Evolutionary conservation across 2,888 invertebrate genomes (phyloP), one percentile per base, ranked within the genome.

Genomic region (Coelinius sp.): DNA sequence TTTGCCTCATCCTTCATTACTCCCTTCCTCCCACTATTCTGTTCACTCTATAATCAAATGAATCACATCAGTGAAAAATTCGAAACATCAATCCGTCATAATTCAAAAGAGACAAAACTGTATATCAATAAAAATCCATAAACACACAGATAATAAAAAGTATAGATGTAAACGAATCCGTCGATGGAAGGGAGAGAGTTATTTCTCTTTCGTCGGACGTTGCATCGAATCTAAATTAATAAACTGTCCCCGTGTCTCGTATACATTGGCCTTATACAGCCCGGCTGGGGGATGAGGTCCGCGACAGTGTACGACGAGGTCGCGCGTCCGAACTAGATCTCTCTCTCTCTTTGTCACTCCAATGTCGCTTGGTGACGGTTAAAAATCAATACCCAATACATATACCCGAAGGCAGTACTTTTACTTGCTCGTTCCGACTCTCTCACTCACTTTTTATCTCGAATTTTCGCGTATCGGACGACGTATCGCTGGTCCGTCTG

Each of bases 341-440:
- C 27, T 44, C 27, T 44, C 62, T 44, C 5, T 49, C 46, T 27
- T 22, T 35, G 10, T 24, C 52, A 35, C 35, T 35, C 10, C 35
- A 27, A 56, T 59, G 66, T 31, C 25, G n/a, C n/a, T n/a, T n/a
- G 31, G 31, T 44, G 75, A 63, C 35, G 72, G 77, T 76, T 76
- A 79, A 83, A 84, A 83, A 84, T 84, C 85, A 82, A 85, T 85
- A 85, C 83, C 76, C 83, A 78, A 85, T 85, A 83, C 79, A 83
- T 78, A 76, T 80, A 77, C 62, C 79, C 81, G 66, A 76, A 80
- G 81, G 80, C 74, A 78, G 80, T 7, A 38, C 59, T 63, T 35
- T 78, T 78, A 72, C 81, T 82, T 79, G 79, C 10, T 41, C 59
- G 56, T 38, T 10, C 5, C 7, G 27, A 2, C n/a, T 27, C 56